Evolutionary conservation across 1,140 invertebrate genomes (phyloP).

Genomic region (Melitaea cinxia): DNA sequence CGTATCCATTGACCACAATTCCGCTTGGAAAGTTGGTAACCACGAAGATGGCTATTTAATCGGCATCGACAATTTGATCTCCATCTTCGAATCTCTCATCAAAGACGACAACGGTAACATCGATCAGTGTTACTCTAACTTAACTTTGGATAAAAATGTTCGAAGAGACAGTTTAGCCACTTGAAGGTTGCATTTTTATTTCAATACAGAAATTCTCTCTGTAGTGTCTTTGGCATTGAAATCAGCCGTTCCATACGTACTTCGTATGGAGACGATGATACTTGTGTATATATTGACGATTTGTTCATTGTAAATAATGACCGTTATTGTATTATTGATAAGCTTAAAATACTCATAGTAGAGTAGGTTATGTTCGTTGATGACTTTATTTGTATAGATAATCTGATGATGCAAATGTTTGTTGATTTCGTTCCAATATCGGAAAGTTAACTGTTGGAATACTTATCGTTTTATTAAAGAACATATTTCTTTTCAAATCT

Average conservation of each 20-base stretch:
- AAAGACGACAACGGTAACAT: conserved; percentile 74
- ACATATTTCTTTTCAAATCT: not conserved
- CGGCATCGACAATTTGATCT: conserved; percentile 96
- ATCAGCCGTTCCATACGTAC: conserved; percentile 14
- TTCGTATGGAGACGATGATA: conserved; percentile 28
- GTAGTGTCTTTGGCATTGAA: conserved; percentile 29
- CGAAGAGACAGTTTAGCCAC: conserved; percentile 70
- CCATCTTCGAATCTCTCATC: conserved; percentile 87
- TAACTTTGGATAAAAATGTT: conserved; percentile 66
- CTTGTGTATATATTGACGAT: conserved; percentile 28
- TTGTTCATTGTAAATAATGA: conserved; percentile 61
- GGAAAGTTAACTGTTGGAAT: not conserved
- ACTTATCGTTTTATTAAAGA: not conserved
- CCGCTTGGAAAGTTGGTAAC: conserved; percentile 96
- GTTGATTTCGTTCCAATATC: not conserved
- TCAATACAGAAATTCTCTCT: conserved; percentile 30
- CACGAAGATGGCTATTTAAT: conserved; percentile 99
- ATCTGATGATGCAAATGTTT: not conserved
- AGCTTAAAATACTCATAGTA: conserved; percentile 63
- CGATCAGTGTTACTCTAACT: conserved; percentile 61
- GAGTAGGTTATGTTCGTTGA: conserved; percentile 13
- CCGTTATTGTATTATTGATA: conserved; percentile 53
- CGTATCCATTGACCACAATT: conserved; percentile 89
- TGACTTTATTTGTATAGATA: not conserved
- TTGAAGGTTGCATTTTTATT: conserved; percentile 51